phyloP scores from a whole-genome alignment of 2,797 vertebrate species.

The Hypotaenidia philippensis region DNA sequence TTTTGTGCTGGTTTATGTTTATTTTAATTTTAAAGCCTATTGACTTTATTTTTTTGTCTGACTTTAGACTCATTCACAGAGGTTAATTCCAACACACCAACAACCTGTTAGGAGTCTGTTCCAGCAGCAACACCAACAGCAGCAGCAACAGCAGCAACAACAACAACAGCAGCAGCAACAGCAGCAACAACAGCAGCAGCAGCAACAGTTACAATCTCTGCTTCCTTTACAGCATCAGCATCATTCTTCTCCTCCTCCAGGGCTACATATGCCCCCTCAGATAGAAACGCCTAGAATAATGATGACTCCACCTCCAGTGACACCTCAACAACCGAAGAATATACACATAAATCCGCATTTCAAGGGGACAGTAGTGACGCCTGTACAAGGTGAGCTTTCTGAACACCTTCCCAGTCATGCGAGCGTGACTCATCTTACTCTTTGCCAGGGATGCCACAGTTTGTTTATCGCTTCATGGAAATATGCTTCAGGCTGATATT shows the following conservation, averaged over 20 bases:
- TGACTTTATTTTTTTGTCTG: slow-evolving; percentile 63
- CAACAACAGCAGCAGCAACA: slow-evolving; percentile 85
- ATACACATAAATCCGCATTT: slow-evolving; percentile 99
- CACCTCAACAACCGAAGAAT: slow-evolving; percentile 93
- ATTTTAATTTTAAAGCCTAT: slow-evolving; percentile 31
- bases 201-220: slow-evolving; percentile 89
- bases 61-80: slow-evolving; percentile 80
- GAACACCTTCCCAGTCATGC: neutral
- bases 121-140: slow-evolving; percentile 79
- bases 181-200: slow-evolving; percentile 73
- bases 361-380: slow-evolving; percentile 90
- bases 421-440: neutral
- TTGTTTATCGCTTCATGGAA: neutral
- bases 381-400: slow-evolving; percentile 89
- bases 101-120: slow-evolving; percentile 84
- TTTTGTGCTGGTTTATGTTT: slow-evolving; percentile 47
- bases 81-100: slow-evolving; percentile 77
- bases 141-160: slow-evolving; percentile 83
- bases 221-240: slow-evolving; percentile 90
- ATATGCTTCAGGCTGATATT: neutral
- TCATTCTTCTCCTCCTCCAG: slow-evolving; percentile 84
- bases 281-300: slow-evolving; percentile 88
- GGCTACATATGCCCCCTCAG: slow-evolving; percentile 85
- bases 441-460: neutral
- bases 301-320: slow-evolving; percentile 86